Evolutionary conservation across 2,888 invertebrate species (phyloP).

Genomic region (Protonemura montana): DNA sequence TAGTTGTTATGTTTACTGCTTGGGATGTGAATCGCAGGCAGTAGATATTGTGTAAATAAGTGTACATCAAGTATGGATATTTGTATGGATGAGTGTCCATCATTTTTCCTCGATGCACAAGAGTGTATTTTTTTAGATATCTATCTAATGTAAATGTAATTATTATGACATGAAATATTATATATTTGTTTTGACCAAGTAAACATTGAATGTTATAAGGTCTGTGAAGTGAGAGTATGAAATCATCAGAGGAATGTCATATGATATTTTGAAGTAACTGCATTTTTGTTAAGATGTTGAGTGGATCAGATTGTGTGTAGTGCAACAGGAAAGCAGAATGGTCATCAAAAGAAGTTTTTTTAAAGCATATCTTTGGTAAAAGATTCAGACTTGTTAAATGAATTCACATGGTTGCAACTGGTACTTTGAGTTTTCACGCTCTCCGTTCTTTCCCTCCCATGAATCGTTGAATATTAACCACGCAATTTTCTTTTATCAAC

Average conservation of each 20-base stretch:
- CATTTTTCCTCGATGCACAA: slow-evolving; percentile 49
- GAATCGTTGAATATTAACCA: too few relatives aligned
- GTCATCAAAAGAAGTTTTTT: neutral
- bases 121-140: slow-evolving; percentile 50
- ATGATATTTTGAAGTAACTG: neutral
- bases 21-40: slow-evolving; percentile 24
- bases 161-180: slow-evolving; percentile 29
- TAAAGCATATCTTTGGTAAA: neutral
- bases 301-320: neutral
- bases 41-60: slow-evolving; percentile 46
- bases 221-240: slow-evolving; percentile 40
- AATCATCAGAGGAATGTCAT: slow-evolving; percentile 18
- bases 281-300: slow-evolving; percentile 8
- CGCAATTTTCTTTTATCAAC: too few relatives aligned
- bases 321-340: neutral
- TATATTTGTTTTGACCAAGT: slow-evolving; percentile 45
- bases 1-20: slow-evolving; percentile 28
- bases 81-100: slow-evolving; percentile 48
- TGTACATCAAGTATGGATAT: slow-evolving; percentile 49
- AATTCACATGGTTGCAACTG: too few relatives aligned
- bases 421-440: too few relatives aligned
- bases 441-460: too few relatives aligned
- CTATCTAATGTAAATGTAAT: slow-evolving; percentile 32
- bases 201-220: slow-evolving; percentile 29
- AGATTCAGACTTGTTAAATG: neutral